phyloP scores from a whole-genome alignment of 1,140 invertebrate genomes.

The Mesaphorura yosii region DNA sequence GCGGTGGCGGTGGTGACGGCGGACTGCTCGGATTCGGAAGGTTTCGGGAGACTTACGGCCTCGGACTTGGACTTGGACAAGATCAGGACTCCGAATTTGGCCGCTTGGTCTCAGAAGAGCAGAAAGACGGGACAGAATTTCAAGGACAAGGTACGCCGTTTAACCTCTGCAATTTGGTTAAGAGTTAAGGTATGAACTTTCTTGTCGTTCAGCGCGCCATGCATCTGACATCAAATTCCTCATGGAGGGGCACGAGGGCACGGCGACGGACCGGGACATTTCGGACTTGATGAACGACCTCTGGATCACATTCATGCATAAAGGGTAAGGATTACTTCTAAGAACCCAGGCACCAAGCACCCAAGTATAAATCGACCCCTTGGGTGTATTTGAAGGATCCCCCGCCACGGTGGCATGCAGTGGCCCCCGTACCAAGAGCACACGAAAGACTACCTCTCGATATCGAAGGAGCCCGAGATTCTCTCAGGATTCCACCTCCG shows the following conservation, averaged over 20 bases:
- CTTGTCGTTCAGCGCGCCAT: constrained; percentile 22
- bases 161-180: too few relatives aligned
- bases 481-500: constrained; percentile 1
- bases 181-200: too few relatives aligned
- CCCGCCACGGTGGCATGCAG: constrained; percentile 12
- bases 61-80: too few relatives aligned
- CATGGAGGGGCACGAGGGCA: constrained; percentile 10
- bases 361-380: neutral
- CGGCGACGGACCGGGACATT: constrained; percentile 14
- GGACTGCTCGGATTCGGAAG: too few relatives aligned
- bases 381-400: constrained; percentile 6
- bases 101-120: too few relatives aligned
- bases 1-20: too few relatives aligned
- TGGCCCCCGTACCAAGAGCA: constrained; percentile 24
- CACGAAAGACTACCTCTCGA: constrained; percentile 5
- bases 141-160: too few relatives aligned
- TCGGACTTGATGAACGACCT: constrained; percentile 11
- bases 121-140: too few relatives aligned
- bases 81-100: too few relatives aligned
- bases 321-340: constrained; percentile 15
- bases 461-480: neutral
- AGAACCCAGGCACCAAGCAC: neutral
- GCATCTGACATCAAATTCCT: constrained; percentile 20
- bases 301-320: constrained; percentile 24
- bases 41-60: too few relatives aligned